phyloP scores from a whole-genome alignment of 2,797 vertebrate species.

The Danionella dracula region DNA sequence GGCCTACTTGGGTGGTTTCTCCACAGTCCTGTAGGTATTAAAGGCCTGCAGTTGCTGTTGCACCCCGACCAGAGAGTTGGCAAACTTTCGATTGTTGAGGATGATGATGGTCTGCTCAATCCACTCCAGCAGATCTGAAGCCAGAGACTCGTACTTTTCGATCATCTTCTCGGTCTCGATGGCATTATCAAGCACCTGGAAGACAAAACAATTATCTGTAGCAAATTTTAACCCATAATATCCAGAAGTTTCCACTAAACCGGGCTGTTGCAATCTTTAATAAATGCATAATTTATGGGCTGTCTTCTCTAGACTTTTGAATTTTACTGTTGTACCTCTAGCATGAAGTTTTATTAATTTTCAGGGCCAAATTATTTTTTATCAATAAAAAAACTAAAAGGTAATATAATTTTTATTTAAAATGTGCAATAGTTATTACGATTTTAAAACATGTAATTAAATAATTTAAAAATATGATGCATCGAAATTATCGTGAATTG shows the following conservation, averaged over 20 bases:
- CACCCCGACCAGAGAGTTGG: conserved; percentile 91
- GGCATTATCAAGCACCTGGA: conserved; percentile 88
- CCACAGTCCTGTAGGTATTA: conserved; percentile 95
- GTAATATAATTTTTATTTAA: too few relatives aligned
- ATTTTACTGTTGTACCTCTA: too few relatives aligned
- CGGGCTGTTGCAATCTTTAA: too few relatives aligned
- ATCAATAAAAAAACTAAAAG: too few relatives aligned
- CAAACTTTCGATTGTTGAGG: conserved; percentile 96
- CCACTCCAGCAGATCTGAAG: conserved; percentile 95
- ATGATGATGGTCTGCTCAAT: conserved; percentile 98
- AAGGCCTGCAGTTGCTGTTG: conserved; percentile 97
- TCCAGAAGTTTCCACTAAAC: too few relatives aligned
- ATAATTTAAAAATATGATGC: too few relatives aligned
- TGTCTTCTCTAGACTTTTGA: background rate
- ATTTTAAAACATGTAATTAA: too few relatives aligned
- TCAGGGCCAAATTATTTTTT: too few relatives aligned
- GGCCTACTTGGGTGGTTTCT: conserved; percentile 95
- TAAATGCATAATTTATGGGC: too few relatives aligned
- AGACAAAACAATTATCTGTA: background rate
- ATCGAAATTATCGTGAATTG: too few relatives aligned
- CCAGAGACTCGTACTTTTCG: conserved; percentile 93
- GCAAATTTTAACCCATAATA: background rate
- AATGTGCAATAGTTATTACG: too few relatives aligned
- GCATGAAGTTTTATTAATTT: too few relatives aligned
- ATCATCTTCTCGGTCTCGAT: conserved; percentile 98